Conservation (phyloP, 2,113 vertebrate species). For the Promerops cafer region DNA sequence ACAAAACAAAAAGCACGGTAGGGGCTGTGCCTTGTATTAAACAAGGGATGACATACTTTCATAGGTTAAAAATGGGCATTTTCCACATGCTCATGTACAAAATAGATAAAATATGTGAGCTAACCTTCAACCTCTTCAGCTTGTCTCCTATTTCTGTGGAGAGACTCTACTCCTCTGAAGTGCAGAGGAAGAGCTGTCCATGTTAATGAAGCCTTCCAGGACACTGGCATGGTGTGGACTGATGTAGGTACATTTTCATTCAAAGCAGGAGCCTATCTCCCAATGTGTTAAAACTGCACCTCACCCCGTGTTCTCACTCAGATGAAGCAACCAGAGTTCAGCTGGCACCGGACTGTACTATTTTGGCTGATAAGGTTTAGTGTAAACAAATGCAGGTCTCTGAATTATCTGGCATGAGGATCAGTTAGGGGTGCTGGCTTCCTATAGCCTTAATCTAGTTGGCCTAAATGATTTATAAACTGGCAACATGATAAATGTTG, state of each 20-base stretch:
- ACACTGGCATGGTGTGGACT: background rate
- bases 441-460: constrained; percentile 75
- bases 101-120: background rate
- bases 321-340: background rate
- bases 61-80: background rate
- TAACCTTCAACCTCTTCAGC: background rate
- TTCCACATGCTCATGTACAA: background rate
- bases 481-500: constrained; percentile 73
- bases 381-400: constrained; percentile 61
- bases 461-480: constrained; percentile 75
- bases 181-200: background rate
- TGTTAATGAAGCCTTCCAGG: background rate
- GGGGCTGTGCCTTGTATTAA: background rate
- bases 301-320: background rate
- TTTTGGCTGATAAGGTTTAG: constrained; percentile 24
- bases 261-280: background rate
- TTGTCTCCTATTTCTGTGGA: background rate
- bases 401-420: constrained; percentile 58
- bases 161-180: background rate
- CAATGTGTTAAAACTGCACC: background rate
- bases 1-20: background rate
- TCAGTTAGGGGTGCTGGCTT: constrained; percentile 53
- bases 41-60: background rate
- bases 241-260: background rate
- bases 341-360: background rate